Percentiles rank a stretch among this genome's conserved stretches.
These are phyloP conservation scores for Lagodon rhomboides DNA, from an alignment of 2,797 vertebrate species.

Conservation along the genomic window DNA sequence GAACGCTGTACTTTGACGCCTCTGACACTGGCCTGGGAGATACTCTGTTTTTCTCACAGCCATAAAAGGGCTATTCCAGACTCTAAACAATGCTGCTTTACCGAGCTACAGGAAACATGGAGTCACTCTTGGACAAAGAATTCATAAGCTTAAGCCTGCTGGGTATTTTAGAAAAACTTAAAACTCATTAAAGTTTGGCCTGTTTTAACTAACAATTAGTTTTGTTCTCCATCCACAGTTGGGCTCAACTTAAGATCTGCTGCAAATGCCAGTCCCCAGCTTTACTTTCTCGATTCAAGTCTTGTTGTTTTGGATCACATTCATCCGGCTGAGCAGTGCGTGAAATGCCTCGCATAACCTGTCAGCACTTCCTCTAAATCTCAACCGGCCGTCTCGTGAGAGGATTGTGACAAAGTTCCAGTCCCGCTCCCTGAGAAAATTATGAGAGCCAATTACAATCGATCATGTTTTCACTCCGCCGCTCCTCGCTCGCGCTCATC, in stretches of 20 bases:
- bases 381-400: slow-evolving; percentile 33
- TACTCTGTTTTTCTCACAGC: slow-evolving; percentile 30
- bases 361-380: slow-evolving; percentile 34
- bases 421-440: slow-evolving; percentile 46
- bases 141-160: slow-evolving; percentile 24
- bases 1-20: slow-evolving; percentile 48
- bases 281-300: slow-evolving; percentile 28
- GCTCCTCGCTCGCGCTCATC: slow-evolving; percentile 23
- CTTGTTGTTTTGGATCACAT: slow-evolving; percentile 15
- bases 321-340: slow-evolving; percentile 28
- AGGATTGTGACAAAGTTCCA: slow-evolving; percentile 49
- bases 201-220: slow-evolving; percentile 27
- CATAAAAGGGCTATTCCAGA: slow-evolving; percentile 42
- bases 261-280: not conserved
- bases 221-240: not conserved
- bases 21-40: slow-evolving; percentile 29
- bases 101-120: slow-evolving; percentile 21
- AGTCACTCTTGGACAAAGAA: slow-evolving; percentile 47
- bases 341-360: slow-evolving; percentile 35
- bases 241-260: slow-evolving; percentile 16
- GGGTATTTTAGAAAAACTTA: slow-evolving; percentile 43
- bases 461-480: slow-evolving; percentile 52
- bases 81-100: slow-evolving; percentile 23
- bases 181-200: slow-evolving; percentile 32
- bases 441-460: slow-evolving; percentile 53